phyloP scores from a whole-genome alignment of 2,797 vertebrate genomes.

The Muscicapa striata region DNA sequence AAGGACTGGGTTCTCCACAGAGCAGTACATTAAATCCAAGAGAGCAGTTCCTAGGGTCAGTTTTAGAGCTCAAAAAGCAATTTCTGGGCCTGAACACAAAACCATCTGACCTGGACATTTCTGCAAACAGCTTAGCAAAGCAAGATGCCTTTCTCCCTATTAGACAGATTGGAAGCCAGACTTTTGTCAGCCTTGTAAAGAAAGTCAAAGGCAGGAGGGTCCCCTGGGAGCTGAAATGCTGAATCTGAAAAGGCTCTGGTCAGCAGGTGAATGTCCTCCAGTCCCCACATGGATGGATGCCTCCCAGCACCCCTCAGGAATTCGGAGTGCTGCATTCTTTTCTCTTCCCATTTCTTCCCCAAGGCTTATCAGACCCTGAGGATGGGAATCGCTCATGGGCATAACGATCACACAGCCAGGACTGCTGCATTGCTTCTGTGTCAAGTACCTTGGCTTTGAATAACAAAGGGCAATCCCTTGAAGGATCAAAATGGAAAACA shows the following conservation, averaged over 20 bases:
- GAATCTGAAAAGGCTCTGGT: background rate
- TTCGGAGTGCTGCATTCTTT: constrained; percentile 8
- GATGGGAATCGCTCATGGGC: background rate
- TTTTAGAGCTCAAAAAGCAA: background rate
- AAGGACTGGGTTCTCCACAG: background rate
- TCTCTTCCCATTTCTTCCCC: background rate
- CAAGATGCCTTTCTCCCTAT: background rate
- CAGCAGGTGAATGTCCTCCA: background rate
- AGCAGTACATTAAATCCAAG: background rate
- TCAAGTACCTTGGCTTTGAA: constrained; percentile 23
- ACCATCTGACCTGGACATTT: background rate
- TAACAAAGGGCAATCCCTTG: constrained; percentile 40
- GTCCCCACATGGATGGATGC: background rate
- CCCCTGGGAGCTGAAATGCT: background rate
- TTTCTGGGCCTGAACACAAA: background rate
- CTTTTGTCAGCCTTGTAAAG: background rate
- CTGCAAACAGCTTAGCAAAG: background rate
- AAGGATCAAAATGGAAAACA: background rate
- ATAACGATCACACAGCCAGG: background rate
- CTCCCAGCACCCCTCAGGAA: constrained; percentile 19
- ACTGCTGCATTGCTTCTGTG: background rate
- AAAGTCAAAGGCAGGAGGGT: background rate
- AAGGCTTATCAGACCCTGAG: constrained; percentile 22
- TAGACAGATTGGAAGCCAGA: background rate
- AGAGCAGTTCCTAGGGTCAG: background rate